These are phyloP conservation scores for Ispidina lecontei DNA, from an alignment of 2,797 vertebrate genomes.

Conservation along the genomic window DNA sequence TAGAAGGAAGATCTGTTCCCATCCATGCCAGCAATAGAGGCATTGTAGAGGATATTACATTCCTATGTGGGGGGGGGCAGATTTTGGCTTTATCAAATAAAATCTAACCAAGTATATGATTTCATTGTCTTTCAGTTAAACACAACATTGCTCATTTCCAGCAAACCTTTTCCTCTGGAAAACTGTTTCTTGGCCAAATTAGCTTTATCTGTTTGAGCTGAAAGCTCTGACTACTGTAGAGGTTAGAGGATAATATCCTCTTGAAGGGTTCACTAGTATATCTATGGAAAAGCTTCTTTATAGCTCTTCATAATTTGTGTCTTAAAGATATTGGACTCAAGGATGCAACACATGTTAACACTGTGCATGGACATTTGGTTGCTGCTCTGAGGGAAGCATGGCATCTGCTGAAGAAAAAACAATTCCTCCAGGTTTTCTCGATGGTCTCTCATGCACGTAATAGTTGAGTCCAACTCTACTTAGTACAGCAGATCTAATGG, in stretches of 20 bases:
- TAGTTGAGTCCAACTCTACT: neutral
- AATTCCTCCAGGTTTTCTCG: neutral
- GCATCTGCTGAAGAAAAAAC: slow-evolving; percentile 9
- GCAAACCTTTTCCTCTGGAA: neutral
- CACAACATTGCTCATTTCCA: neutral
- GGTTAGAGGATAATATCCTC: neutral
- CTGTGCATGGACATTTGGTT: neutral
- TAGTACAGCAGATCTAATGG: neutral
- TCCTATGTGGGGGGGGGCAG: neutral
- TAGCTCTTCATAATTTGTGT: neutral
- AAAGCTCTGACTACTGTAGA: neutral
- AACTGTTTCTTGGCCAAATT: neutral
- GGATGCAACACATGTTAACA: neutral
- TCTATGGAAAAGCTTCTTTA: neutral
- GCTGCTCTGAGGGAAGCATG: neutral
- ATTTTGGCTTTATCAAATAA: neutral
- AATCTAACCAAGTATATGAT: neutral
- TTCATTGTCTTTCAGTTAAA: neutral
- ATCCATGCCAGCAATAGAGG: no score
- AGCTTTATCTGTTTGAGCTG: neutral
- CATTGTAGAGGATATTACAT: no score
- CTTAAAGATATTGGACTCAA: neutral
- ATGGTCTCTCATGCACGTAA: neutral
- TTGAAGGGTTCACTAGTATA: neutral
- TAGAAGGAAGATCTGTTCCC: no score